A percentile compares a stretch with the other conserved stretches of the same genome.
These are phyloP conservation scores for Nebria salina DNA, from an alignment of 2,888 invertebrate species.

Conservation along the genomic window DNA sequence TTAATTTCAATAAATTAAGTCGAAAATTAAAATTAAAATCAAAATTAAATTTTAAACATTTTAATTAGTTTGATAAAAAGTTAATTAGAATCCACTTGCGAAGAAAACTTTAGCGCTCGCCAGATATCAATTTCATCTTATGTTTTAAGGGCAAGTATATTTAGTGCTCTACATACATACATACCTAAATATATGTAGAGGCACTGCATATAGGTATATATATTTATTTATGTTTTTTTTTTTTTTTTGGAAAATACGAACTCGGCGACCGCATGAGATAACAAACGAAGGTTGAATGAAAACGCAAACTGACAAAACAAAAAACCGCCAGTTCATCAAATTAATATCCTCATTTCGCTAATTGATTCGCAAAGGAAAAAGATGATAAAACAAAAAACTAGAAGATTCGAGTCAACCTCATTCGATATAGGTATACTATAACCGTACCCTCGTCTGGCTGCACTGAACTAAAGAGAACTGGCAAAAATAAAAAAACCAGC, in stretches of 20 bases:
- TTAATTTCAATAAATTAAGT: background rate
- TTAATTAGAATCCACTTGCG: background rate
- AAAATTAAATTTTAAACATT: background rate
- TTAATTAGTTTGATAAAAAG: slow-evolving; percentile 1
- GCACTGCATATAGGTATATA: too few relatives aligned
- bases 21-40: background rate
- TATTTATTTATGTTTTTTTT: background rate
- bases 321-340: slow-evolving; percentile 17
- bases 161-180: background rate
- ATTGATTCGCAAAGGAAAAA: slow-evolving; percentile 26
- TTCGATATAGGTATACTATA: background rate
- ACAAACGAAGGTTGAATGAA: slow-evolving; percentile 8
- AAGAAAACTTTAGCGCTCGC: background rate
- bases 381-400: background rate
- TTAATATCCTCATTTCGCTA: slow-evolving; percentile 43
- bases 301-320: background rate
- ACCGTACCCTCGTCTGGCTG: background rate
- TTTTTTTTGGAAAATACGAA: background rate
- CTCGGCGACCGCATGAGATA: background rate
- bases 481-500: slow-evolving; percentile 13
- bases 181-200: too few relatives aligned
- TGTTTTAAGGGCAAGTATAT: background rate
- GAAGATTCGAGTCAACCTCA: background rate
- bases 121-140: background rate
- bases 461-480: background rate